Evolutionary conservation across 1,140 invertebrate genomes (phyloP), one percentile per base, ranked within the genome.

Genomic region (Penaeus japonicus): DNA sequence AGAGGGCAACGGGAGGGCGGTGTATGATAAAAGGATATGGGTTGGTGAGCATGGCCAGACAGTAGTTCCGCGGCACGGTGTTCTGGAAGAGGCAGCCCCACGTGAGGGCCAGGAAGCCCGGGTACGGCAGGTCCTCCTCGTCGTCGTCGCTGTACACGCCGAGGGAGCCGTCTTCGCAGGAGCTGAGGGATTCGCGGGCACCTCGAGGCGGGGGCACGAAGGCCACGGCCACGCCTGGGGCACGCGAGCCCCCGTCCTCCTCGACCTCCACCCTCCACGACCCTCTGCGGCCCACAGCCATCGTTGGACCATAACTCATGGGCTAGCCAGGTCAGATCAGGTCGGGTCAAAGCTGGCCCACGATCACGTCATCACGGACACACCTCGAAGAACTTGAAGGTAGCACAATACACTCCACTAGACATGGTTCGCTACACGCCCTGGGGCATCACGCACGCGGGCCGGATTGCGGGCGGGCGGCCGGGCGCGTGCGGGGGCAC

Each of bases 11-110:
- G 70, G 7, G n/a, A 73, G 5, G 15, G 47, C 65, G 24, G 24
- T 32, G 24, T 4, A 10, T n/a, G 82, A 87, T 39, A 89, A 90
- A 90, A 90, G 89, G 89, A 90, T 90, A 90, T 90, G 89, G 87
- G 73, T 89, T 90, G 62, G 89, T 90, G 79, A 90, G 82, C 87
- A 90, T 88, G 84, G 86, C 87, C n/a, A 90, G 87, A 70, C 89
- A 90, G 84, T 84, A 83, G 82, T 85, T 89, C 59, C 89, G 62
- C 0, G 89, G 89, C 22, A 70, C 79, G 15, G 89, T 87, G 70
- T 84, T 89, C 87, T 90, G 89, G 79, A 85, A 84, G 54, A 90
- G 89, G 80, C 89, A 90, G 18, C 89, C 87, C 79, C 87, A 90
- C 78, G 89, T 90, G 85, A 90, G 84, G 47, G 89, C 78, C 83